Evolutionary conservation across 2,113 vertebrate species (phyloP).

Genomic region (Zootoca vivipara): DNA sequence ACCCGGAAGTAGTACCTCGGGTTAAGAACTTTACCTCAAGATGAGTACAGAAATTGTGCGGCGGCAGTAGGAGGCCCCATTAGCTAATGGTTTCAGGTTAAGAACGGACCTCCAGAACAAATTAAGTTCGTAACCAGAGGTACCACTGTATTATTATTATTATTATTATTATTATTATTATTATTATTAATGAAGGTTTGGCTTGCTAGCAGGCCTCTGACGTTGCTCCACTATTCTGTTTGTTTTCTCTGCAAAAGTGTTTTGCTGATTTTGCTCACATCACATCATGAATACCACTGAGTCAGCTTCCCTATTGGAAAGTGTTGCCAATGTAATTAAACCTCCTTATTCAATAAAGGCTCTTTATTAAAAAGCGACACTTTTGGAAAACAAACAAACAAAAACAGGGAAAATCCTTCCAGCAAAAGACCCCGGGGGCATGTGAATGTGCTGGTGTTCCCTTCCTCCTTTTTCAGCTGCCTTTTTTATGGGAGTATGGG

Average conservation of each 20-base stretch:
- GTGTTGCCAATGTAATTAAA: constrained; percentile 34
- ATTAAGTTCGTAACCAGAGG: too few relatives aligned
- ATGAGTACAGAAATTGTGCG: too few relatives aligned
- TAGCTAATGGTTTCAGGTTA: too few relatives aligned
- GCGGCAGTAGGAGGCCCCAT: too few relatives aligned
- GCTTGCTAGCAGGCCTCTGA: constrained; percentile 12
- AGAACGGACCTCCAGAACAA: too few relatives aligned
- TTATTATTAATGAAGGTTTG: neutral
- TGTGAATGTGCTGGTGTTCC: neutral
- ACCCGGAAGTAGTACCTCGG: too few relatives aligned
- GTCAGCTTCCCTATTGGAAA: constrained; percentile 46
- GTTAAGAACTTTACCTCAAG: too few relatives aligned
- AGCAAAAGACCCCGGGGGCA: neutral
- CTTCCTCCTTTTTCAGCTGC: neutral
- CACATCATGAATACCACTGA: constrained; percentile 22
- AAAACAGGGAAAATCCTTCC: constrained; percentile 18
- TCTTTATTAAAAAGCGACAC: neutral
- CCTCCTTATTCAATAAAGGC: accelerated
- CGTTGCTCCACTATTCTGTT: constrained; percentile 11
- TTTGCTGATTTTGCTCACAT: constrained; percentile 43
- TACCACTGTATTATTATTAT: too few relatives aligned
- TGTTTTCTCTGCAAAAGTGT: constrained; percentile 26
- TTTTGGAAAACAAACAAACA: constrained; percentile 21
- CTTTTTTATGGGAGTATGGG: neutral
- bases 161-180: too few relatives aligned